Percentiles rank a stretch among this genome's conserved stretches.
Evolutionary conservation across 2,113 vertebrate species (phyloP).

Genomic region (Delphinus delphis): DNA sequence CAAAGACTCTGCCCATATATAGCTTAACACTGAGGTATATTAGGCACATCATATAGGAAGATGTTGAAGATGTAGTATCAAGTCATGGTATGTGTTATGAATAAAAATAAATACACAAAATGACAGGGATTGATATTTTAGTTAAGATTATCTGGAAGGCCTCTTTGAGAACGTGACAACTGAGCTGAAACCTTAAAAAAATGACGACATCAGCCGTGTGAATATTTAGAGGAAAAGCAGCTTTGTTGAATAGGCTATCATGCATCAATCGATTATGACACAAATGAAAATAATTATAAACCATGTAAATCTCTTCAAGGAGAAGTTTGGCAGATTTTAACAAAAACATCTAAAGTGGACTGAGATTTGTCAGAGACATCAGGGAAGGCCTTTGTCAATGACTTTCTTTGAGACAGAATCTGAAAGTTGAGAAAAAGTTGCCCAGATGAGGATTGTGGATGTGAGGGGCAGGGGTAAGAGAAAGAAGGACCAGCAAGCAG

Average conservation of each 20-base stretch:
- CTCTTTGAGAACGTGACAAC: neutral
- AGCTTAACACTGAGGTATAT: neutral
- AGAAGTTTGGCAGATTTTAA: neutral
- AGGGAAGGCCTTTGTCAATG: neutral
- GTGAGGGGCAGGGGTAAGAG: accelerated
- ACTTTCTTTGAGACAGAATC: neutral
- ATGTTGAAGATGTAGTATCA: neutral
- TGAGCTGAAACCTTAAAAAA: neutral
- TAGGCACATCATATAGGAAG: neutral
- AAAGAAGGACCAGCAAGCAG: neutral
- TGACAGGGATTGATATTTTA: neutral
- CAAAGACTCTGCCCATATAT: neutral
- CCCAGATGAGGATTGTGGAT: neutral
- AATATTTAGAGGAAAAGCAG: neutral
- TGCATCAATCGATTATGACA: neutral
- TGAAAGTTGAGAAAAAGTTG: neutral
- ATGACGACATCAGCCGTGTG: neutral
- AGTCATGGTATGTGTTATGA: neutral
- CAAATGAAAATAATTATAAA: neutral
- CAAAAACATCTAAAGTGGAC: neutral
- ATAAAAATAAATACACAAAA: neutral
- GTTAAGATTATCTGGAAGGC: neutral
- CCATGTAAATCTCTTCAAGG: neutral
- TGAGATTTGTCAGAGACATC: neutral
- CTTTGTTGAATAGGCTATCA: neutral